These are phyloP conservation scores for Bombus vancouverensis DNA, from an alignment of 1,140 invertebrate species.

Conservation along the genomic window DNA sequence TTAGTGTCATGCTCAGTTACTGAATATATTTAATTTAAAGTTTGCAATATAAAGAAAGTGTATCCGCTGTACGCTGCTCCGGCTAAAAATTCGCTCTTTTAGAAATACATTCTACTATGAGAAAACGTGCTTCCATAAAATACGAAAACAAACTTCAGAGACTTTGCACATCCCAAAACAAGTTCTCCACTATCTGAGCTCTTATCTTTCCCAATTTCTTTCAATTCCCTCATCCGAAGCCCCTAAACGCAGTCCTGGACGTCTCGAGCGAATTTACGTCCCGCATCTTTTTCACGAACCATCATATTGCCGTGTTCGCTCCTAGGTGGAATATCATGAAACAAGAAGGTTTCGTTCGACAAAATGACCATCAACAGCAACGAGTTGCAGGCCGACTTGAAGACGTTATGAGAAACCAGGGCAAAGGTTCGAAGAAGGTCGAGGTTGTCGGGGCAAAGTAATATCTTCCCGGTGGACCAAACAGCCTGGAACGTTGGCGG, in stretches of 20 bases:
- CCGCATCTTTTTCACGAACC: background rate
- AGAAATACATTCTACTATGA: background rate
- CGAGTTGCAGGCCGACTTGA: background rate
- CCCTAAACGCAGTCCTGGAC: background rate
- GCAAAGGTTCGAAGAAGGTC: constrained; percentile 54
- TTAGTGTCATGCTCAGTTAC: background rate
- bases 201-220: background rate
- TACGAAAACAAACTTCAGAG: background rate
- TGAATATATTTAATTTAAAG: no score
- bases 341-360: background rate
- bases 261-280: no score
- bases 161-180: background rate
- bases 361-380: no score
- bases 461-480: constrained; percentile 62
- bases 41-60: no score
- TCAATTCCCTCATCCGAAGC: background rate
- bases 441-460: constrained; percentile 50
- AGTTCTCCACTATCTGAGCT: background rate
- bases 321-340: no score
- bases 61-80: no score
- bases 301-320: no score
- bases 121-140: background rate
- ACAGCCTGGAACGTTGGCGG: constrained; percentile 60
- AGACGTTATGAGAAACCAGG: background rate
- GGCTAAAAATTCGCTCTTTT: no score